Conservation (phyloP, 1,140 invertebrate species). For the Sarcophaga peregrina region DNA sequence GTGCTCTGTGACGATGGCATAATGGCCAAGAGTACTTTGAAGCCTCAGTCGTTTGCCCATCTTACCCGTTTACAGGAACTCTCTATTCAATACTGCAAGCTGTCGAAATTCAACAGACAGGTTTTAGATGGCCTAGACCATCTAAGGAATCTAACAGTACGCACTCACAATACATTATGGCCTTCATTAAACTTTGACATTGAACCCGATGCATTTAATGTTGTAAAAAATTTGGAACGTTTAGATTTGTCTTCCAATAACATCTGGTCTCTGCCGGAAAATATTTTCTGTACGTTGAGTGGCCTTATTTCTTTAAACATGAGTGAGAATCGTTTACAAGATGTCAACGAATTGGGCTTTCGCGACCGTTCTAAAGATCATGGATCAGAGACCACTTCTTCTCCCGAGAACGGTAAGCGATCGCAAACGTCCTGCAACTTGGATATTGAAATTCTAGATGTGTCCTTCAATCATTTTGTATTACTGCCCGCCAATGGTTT, state of each 20-base stretch:
- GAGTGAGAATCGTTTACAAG: constrained; percentile 85
- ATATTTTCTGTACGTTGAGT: constrained; percentile 83
- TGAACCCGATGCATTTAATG: constrained; percentile 77
- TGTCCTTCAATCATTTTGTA: constrained; percentile 87
- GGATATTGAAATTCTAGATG: constrained; percentile 84
- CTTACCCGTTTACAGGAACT: constrained; percentile 81
- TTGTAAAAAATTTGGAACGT: constrained; percentile 79
- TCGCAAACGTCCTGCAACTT: constrained; percentile 73
- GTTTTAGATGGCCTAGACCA: constrained; percentile 79
- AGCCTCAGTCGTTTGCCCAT: constrained; percentile 83
- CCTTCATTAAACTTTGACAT: constrained; percentile 82
- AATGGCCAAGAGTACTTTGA: constrained; percentile 77
- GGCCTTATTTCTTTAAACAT: constrained; percentile 83
- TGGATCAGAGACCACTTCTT: constrained; percentile 67
- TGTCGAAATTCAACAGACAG: constrained; percentile 79
- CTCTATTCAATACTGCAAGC: constrained; percentile 85
- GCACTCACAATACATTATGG: constrained; percentile 83
- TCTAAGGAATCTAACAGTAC: constrained; percentile 82
- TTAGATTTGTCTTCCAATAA: constrained; percentile 89
- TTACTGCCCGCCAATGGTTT: constrained; percentile 83
- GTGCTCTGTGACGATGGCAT: constrained; percentile 82
- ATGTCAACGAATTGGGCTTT: constrained; percentile 84
- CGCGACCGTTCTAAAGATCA: constrained; percentile 69
- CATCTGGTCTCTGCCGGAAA: constrained; percentile 87
- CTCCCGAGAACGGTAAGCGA: constrained; percentile 56